Percentiles rank a stretch among this genome's conserved stretches.
phyloP scores from a whole-genome alignment of 1,140 invertebrate species.

The Microplitis demolitor region DNA sequence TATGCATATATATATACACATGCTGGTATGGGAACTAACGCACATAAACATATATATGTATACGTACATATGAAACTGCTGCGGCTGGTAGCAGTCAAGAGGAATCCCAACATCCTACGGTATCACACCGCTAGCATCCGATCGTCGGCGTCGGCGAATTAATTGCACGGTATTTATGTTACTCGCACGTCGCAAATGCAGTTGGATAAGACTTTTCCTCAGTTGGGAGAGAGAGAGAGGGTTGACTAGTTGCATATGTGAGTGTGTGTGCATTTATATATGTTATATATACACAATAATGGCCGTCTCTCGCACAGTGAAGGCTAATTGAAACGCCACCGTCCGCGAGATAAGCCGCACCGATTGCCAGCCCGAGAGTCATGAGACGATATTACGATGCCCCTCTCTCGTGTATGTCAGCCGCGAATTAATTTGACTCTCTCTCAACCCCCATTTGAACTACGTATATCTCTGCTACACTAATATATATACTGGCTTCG shows the following conservation, averaged over 20 bases:
- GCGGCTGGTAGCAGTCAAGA: background rate
- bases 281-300: background rate
- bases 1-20: background rate
- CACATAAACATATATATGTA: background rate
- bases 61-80: background rate
- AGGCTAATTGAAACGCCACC: constrained; percentile 35
- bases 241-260: too few species aligned
- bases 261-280: background rate
- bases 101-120: background rate
- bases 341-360: constrained; percentile 30
- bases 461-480: background rate
- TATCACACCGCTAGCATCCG: constrained; percentile 16
- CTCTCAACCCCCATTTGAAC: constrained; percentile 2
- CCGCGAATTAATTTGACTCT: constrained; percentile 34
- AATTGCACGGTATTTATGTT: constrained; percentile 34
- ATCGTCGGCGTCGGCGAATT: constrained; percentile 28
- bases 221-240: background rate
- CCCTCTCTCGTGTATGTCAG: constrained; percentile 28
- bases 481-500: background rate
- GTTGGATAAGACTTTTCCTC: constrained; percentile 34
- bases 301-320: constrained; percentile 8
- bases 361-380: constrained; percentile 32
- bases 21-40: background rate
- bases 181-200: constrained; percentile 9
- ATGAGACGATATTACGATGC: constrained; percentile 36